A percentile compares a stretch with the other conserved stretches of the same genome.
Conservation (phyloP, 2,113 vertebrate genomes). For the Pelobates fuscus region DNA sequence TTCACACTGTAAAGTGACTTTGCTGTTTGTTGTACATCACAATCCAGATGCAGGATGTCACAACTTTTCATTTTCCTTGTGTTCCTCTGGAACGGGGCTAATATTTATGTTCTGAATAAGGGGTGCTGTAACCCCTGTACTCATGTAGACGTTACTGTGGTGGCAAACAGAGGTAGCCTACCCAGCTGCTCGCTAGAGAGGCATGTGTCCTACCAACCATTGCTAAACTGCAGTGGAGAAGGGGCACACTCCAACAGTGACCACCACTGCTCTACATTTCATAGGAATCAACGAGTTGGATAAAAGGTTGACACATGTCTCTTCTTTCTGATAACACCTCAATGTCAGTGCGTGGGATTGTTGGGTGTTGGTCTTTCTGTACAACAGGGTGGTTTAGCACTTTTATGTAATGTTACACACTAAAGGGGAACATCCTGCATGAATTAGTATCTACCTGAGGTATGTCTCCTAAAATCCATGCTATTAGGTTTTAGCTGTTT, state of each 20-base stretch:
- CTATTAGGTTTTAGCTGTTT: too few species aligned
- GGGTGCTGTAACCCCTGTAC: background rate
- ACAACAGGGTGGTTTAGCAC: background rate
- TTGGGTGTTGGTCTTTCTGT: background rate
- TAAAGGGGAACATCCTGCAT: background rate
- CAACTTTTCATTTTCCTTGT: background rate
- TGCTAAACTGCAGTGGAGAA: background rate
- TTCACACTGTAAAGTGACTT: slow-evolving; percentile 4
- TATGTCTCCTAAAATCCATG: background rate
- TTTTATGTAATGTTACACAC: background rate
- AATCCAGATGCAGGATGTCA: background rate
- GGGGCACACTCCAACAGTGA: background rate
- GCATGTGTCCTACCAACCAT: background rate
- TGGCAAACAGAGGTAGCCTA: background rate
- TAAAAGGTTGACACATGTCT: background rate
- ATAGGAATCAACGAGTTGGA: background rate
- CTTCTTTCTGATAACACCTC: background rate
- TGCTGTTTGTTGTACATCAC: slow-evolving; percentile 16
- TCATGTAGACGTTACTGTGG: background rate
- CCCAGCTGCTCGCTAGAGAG: background rate
- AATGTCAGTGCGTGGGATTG: background rate
- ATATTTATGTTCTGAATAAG: background rate
- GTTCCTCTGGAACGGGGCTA: slow-evolving; percentile 8
- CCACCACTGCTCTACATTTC: background rate
- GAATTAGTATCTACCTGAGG: background rate